These are phyloP conservation scores for Drosophila nigritarsus DNA, from an alignment of 2,888 invertebrate genomes.

Conservation along the genomic window DNA sequence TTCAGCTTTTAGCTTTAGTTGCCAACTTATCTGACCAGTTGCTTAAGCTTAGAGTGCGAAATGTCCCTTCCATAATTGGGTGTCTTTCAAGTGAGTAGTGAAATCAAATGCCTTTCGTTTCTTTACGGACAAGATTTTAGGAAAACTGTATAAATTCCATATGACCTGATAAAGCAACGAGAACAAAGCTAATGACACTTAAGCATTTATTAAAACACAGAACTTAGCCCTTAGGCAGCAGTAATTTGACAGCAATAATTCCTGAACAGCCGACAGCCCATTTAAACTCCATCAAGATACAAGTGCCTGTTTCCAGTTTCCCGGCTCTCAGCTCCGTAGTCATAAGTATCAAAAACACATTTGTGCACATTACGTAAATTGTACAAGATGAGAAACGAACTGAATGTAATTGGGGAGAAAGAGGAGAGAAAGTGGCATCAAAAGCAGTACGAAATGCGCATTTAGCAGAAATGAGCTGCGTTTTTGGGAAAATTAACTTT, in stretches of 20 bases:
- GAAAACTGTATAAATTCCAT: background rate
- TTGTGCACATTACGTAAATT: slow-evolving; percentile 61
- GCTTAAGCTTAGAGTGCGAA: slow-evolving; percentile 7
- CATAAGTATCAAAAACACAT: slow-evolving; percentile 71
- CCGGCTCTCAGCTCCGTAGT: slow-evolving; percentile 14
- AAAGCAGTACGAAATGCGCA: slow-evolving; percentile 64
- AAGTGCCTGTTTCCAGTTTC: slow-evolving; percentile 4
- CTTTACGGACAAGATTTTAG: background rate
- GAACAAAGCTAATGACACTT: background rate
- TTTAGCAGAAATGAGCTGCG: slow-evolving; percentile 77
- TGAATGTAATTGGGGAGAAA: slow-evolving; percentile 4
- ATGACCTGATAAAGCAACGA: background rate
- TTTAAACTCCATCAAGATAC: slow-evolving; percentile 57
- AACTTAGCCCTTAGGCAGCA: background rate
- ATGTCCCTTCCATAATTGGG: background rate
- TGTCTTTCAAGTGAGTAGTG: background rate
- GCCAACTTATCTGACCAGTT: slow-evolving; percentile 17
- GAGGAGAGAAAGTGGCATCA: background rate
- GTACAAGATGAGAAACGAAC: slow-evolving; percentile 41
- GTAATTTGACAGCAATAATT: slow-evolving; percentile 27
- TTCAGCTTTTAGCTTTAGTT: slow-evolving; percentile 10
- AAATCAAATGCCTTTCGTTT: background rate
- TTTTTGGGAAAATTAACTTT: slow-evolving; percentile 80
- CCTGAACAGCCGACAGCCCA: slow-evolving; percentile 23
- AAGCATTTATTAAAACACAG: background rate